Conservation (phyloP, 2,113 vertebrate species). For the Lathamus discolor region DNA sequence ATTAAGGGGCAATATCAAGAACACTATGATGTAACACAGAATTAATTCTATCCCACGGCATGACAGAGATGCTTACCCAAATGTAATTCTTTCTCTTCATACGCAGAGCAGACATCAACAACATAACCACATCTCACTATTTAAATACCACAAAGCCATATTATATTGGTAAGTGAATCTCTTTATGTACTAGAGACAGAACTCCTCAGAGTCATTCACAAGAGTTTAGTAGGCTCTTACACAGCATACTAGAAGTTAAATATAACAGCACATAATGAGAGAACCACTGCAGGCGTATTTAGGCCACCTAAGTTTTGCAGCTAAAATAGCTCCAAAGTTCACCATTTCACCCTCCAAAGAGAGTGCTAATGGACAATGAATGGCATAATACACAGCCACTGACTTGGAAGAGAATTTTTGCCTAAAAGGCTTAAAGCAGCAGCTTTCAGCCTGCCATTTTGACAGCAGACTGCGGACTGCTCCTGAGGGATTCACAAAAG, state of each 20-base stretch:
- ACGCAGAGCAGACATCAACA: background rate
- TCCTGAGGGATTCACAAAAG: slow-evolving; percentile 34
- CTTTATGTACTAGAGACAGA: background rate
- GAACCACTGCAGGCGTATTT: background rate
- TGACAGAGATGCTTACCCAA: background rate
- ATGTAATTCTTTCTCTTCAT: background rate
- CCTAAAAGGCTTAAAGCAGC: slow-evolving; percentile 28
- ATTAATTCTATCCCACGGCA: background rate
- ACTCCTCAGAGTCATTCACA: background rate
- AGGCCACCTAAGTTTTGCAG: slow-evolving; percentile 53
- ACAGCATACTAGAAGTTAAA: slow-evolving; percentile 44
- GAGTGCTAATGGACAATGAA: slow-evolving; percentile 51
- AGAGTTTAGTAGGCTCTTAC: slow-evolving; percentile 21
- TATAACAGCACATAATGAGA: slow-evolving; percentile 11
- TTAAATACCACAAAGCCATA: background rate
- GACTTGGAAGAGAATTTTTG: slow-evolving; percentile 49
- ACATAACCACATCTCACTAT: background rate
- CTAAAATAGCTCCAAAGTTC: slow-evolving; percentile 22
- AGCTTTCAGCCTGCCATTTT: slow-evolving; percentile 28
- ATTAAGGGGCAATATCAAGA: background rate
- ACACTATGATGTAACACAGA: background rate
- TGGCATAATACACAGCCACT: slow-evolving; percentile 15
- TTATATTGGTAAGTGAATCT: background rate
- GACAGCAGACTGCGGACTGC: background rate
- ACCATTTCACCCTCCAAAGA: slow-evolving; percentile 35